These are phyloP conservation scores for Dendroctonus ponderosae DNA, from an alignment of 1,140 invertebrate genomes.

Conservation along the genomic window DNA sequence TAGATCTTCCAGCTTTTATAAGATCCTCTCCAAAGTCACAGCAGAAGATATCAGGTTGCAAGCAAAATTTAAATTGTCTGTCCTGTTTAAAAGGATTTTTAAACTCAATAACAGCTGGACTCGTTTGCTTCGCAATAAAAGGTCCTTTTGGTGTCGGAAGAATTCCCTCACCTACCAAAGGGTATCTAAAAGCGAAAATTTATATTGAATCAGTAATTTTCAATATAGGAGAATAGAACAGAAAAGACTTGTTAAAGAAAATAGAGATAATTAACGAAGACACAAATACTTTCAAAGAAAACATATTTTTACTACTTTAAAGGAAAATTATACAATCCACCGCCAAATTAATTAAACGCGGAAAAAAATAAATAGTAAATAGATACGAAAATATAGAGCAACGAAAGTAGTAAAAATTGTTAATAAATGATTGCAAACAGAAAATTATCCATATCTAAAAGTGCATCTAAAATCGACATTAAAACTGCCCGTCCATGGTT, in stretches of 20 bases:
- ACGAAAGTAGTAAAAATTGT: no score
- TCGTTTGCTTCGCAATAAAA: slow-evolving; percentile 23
- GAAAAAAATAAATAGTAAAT: no score
- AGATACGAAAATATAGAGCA: no score
- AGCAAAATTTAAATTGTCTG: slow-evolving; percentile 29
- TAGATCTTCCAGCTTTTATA: slow-evolving; percentile 24
- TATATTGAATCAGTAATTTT: slow-evolving; percentile 7
- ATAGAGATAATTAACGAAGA: not conserved
- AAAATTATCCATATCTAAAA: no score
- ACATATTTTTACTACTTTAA: no score
- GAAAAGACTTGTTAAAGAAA: not conserved
- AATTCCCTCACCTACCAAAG: slow-evolving; percentile 34
- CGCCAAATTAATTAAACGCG: no score
- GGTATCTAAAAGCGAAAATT: slow-evolving; percentile 39
- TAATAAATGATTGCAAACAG: no score
- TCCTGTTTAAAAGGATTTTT: slow-evolving; percentile 39
- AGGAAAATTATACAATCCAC: no score
- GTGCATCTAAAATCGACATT: no score
- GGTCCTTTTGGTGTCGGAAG: slow-evolving; percentile 44
- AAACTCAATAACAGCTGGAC: slow-evolving; percentile 28
- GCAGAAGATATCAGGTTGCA: slow-evolving; percentile 34
- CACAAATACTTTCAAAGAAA: not conserved
- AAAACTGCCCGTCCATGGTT: no score
- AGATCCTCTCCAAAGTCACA: slow-evolving; percentile 21
- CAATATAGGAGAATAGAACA: not conserved